Conservation (phyloP, 2,113 vertebrate species). For the Scolopax mira region DNA sequence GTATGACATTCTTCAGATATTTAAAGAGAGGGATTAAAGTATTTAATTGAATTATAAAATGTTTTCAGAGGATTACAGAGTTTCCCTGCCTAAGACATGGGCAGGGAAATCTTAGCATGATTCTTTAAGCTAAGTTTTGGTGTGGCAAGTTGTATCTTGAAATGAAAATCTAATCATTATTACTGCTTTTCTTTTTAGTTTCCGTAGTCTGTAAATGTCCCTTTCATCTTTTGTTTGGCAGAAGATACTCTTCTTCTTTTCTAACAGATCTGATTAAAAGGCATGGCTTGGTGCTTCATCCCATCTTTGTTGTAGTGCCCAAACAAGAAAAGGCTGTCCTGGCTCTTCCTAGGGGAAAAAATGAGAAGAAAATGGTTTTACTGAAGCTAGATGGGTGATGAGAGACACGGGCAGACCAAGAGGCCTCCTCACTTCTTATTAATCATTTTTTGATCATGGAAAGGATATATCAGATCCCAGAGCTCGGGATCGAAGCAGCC, state of each 20-base stretch:
- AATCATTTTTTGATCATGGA: background rate
- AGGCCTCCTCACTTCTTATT: background rate
- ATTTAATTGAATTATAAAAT: slow-evolving; percentile 26
- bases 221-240: background rate
- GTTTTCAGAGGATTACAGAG: background rate
- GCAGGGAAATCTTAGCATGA: background rate
- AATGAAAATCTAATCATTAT: background rate
- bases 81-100: background rate
- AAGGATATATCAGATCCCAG: background rate
- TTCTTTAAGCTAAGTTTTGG: background rate
- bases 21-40: slow-evolving; percentile 22
- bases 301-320: background rate
- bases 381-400: background rate
- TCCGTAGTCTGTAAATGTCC: background rate
- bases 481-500: background rate
- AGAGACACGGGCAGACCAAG: background rate
- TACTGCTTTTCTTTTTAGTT: background rate
- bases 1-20: background rate
- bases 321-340: background rate
- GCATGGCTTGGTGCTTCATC: background rate
- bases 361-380: background rate
- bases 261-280: background rate
- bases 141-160: background rate
- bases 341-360: background rate
- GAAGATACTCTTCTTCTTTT: background rate